Conservation (phyloP, 2,888 invertebrate genomes). For the Biston stratarius region DNA sequence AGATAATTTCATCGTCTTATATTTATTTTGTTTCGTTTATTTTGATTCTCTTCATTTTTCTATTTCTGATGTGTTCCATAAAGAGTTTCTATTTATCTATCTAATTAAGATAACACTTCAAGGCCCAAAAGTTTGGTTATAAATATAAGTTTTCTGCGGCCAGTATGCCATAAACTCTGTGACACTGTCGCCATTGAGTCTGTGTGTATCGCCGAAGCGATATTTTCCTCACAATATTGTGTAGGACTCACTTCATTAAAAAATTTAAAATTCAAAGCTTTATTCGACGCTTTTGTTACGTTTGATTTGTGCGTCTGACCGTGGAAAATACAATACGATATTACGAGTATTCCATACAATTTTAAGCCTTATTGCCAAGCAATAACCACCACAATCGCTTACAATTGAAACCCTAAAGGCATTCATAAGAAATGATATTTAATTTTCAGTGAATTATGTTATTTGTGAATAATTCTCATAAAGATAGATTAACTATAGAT, state of each 20-base stretch:
- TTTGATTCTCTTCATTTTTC: too few relatives aligned
- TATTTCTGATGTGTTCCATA: too few relatives aligned
- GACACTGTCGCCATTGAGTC: constrained; percentile 36
- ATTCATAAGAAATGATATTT: constrained; percentile 63
- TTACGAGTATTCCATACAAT: constrained; percentile 52
- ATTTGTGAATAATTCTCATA: constrained; percentile 62
- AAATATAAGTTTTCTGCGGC: neutral
- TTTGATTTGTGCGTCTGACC: constrained; percentile 79
- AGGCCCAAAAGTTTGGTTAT: neutral
- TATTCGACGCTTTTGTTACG: constrained; percentile 75
- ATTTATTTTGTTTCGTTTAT: too few relatives aligned
- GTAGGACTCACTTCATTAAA: constrained; percentile 80
- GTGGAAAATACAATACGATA: constrained; percentile 69
- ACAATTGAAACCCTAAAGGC: constrained; percentile 37
- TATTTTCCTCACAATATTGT: constrained; percentile 79
- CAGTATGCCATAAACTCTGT: neutral
- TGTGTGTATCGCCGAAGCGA: constrained; percentile 61
- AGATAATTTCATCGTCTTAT: too few relatives aligned
- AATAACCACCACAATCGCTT: constrained; percentile 51
- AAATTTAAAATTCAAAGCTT: constrained; percentile 77
- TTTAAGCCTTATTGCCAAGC: constrained; percentile 53
- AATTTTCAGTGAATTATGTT: constrained; percentile 69
- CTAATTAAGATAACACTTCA: too few relatives aligned
- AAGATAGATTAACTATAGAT: constrained; percentile 57
- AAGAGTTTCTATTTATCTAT: too few relatives aligned